Percentiles rank a stretch among this genome's conserved stretches.
Conservation (phyloP, 2,797 vertebrate genomes). For the Hippocampus kuda region DNA sequence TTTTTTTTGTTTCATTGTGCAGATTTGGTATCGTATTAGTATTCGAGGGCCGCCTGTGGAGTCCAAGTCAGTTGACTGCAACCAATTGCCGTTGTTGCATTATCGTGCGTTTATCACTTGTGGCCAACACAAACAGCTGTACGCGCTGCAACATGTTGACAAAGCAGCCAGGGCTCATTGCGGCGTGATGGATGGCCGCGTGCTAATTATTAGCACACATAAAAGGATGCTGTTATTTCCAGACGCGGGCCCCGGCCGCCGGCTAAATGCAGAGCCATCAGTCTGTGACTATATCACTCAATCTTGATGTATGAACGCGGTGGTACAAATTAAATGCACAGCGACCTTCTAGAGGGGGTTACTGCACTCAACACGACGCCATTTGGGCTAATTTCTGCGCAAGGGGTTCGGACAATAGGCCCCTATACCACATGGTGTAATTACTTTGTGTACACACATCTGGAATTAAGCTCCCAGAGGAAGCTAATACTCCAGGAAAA, state of each 20-base stretch:
- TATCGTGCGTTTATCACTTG: constrained; percentile 56
- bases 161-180: constrained; percentile 64
- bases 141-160: constrained; percentile 63
- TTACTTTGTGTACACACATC: constrained; percentile 74
- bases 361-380: constrained; percentile 63
- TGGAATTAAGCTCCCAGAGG: constrained; percentile 64
- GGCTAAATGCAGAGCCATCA: constrained; percentile 67
- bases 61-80: neutral
- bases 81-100: constrained; percentile 9
- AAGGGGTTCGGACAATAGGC: constrained; percentile 69
- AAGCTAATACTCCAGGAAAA: constrained; percentile 53
- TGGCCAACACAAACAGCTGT: constrained; percentile 64
- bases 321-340: constrained; percentile 70
- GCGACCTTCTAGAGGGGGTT: constrained; percentile 62
- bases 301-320: constrained; percentile 76
- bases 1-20: neutral
- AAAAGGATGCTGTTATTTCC: constrained; percentile 72
- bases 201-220: constrained; percentile 73
- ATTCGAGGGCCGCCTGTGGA: no score
- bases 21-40: neutral
- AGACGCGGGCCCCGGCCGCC: constrained; percentile 51
- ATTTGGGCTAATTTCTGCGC: constrained; percentile 67
- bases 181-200: constrained; percentile 67
- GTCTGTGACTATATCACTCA: constrained; percentile 69
- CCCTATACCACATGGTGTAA: constrained; percentile 67